Evolutionary conservation across 2,888 invertebrate genomes (phyloP).

Genomic region (Chrysina gloriosa): DNA sequence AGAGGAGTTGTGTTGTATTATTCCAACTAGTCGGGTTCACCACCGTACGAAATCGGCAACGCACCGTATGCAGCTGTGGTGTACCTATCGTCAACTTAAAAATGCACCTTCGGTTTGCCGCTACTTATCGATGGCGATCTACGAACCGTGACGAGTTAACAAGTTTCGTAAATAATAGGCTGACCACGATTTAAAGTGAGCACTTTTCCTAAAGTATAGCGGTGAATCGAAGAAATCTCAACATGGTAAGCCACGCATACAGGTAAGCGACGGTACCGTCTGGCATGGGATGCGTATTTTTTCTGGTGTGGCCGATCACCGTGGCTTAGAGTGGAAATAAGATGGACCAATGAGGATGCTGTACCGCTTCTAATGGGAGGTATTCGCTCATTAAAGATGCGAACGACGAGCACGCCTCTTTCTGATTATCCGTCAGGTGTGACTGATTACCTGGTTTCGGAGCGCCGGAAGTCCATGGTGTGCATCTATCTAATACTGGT

Average conservation of each 20-base stretch:
- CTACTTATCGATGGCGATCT: conserved; percentile 42
- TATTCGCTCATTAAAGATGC: conserved; percentile 63
- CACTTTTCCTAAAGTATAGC: conserved; percentile 50
- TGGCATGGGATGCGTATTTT: conserved; percentile 49
- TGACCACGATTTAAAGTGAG: conserved; percentile 57
- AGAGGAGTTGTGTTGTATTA: conserved; percentile 13
- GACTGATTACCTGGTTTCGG: conserved; percentile 63
- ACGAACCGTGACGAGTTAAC: conserved; percentile 52
- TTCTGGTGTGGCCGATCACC: conserved; percentile 20
- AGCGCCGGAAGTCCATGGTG: conserved; percentile 61
- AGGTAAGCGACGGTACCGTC: conserved; percentile 15
- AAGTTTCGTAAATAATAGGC: conserved; percentile 54
- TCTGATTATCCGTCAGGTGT: conserved; percentile 65
- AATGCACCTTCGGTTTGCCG: conserved; percentile 34
- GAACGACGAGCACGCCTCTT: conserved; percentile 62
- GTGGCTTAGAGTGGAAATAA: conserved; percentile 49
- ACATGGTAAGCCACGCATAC: conserved; percentile 49
- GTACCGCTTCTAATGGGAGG: conserved; percentile 48
- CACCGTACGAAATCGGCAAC: conserved; percentile 27
- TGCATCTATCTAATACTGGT: conserved; percentile 56
- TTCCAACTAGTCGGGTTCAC: conserved; percentile 10
- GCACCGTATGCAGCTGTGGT: not conserved
- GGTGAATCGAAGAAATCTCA: conserved; percentile 54
- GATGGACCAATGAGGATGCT: conserved; percentile 60
- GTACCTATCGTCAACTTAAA: not conserved